A percentile compares a stretch with the other conserved stretches of the same genome.
phyloP scores from a whole-genome alignment of 1,140 invertebrate genomes.

The Drosophila biarmipes region DNA sequence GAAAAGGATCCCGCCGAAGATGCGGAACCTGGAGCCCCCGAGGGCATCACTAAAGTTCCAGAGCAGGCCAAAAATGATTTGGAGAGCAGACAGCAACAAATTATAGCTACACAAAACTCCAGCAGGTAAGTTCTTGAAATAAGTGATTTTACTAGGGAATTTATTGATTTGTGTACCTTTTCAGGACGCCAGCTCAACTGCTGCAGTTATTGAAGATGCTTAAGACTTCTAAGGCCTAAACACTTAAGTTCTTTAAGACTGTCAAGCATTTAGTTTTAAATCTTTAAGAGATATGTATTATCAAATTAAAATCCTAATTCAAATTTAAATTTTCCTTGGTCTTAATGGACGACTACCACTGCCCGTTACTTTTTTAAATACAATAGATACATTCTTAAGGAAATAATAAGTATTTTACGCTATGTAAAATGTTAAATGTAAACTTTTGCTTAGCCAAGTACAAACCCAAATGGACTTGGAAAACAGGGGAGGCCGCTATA shows the following conservation, averaged over 20 bases:
- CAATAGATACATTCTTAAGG: too few species aligned
- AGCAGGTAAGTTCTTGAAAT: conserved; percentile 33
- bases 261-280: not conserved
- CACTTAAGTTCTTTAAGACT: not conserved
- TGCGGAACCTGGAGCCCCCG: not conserved
- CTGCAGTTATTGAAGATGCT: conserved; percentile 61
- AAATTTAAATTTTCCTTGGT: not conserved
- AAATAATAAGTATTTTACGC: too few species aligned
- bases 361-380: too few species aligned
- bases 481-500: too few species aligned
- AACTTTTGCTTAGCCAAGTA: too few species aligned
- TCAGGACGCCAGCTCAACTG: conserved; percentile 54
- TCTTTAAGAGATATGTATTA: not conserved
- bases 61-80: conserved; percentile 42
- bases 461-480: too few species aligned
- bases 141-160: not conserved
- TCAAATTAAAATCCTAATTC: not conserved
- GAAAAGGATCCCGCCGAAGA: conserved; percentile 21
- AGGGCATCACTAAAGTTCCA: conserved; percentile 31
- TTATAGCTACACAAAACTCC: conserved; percentile 16
- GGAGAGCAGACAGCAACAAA: conserved; percentile 55
- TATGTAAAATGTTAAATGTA: too few species aligned
- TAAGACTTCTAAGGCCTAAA: conserved; percentile 41
- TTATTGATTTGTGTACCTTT: not conserved
- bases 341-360: not conserved